Evolutionary conservation across 2,797 vertebrate genomes (phyloP).

Genomic region (Tachyglossus aculeatus): DNA sequence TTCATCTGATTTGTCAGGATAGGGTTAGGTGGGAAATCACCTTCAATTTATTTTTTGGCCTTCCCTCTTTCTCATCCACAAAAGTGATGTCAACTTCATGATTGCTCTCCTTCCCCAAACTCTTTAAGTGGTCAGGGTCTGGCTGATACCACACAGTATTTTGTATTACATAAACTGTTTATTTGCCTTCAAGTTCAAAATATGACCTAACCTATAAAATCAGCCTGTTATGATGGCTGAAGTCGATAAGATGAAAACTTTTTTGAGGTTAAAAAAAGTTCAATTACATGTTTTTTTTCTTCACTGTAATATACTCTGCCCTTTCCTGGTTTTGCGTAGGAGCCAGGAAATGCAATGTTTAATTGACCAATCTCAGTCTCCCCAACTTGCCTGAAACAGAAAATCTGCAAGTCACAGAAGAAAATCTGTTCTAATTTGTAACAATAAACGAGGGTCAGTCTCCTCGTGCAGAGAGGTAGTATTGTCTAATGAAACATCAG

Average conservation of each 20-base stretch:
- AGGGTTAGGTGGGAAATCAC: not conserved
- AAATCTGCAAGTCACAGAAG: not conserved
- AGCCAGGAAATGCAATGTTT: not conserved
- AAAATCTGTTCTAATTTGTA: not conserved
- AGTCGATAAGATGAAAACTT: not conserved
- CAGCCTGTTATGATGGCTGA: not conserved
- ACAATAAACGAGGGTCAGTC: not conserved
- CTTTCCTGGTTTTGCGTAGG: not conserved
- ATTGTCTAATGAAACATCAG: not conserved
- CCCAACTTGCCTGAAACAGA: not conserved
- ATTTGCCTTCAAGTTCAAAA: conserved; percentile 7
- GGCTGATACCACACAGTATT: not conserved
- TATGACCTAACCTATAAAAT: not conserved
- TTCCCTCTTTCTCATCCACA: not conserved
- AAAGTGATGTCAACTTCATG: not conserved
- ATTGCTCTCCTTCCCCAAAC: not conserved
- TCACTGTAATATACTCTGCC: not conserved
- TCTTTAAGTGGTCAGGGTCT: not conserved
- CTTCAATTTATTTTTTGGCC: not conserved
- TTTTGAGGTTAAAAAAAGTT: not conserved
- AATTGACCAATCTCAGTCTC: not conserved
- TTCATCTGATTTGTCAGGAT: not conserved
- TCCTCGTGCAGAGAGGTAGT: not conserved
- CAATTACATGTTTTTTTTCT: not conserved
- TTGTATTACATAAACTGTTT: not conserved